Evolutionary conservation across 1,140 invertebrate genomes (phyloP).

Genomic region (Ceratosolen solmsi): DNA sequence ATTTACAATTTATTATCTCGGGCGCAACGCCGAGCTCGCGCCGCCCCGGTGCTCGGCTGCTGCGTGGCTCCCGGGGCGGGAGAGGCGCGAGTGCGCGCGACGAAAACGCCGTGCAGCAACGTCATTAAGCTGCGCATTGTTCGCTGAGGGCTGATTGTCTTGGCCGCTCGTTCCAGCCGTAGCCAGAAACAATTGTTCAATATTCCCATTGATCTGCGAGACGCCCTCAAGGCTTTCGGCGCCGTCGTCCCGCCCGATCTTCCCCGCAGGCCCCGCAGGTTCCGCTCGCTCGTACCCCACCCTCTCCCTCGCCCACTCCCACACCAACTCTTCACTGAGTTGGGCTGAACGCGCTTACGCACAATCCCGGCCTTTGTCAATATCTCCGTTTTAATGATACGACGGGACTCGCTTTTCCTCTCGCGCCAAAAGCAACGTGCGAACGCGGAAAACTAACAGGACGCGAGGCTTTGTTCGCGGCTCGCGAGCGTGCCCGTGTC

Average conservation of each 20-base stretch:
- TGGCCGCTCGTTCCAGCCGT: conserved; percentile 71
- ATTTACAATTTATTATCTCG: too few species aligned
- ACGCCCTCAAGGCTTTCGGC: conserved; percentile 63
- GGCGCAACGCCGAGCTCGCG: too few species aligned
- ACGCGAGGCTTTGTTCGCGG: not conserved
- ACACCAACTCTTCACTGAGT: not conserved
- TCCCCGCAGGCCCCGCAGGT: conserved; percentile 64
- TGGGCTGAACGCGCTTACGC: not conserved
- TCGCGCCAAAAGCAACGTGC: conserved; percentile 12
- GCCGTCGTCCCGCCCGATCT: conserved; percentile 54
- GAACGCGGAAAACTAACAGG: conserved; percentile 13
- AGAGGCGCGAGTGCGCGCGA: conserved; percentile 54
- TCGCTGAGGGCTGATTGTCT: conserved; percentile 72
- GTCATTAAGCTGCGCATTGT: conserved; percentile 74
- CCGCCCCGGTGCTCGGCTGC: too few species aligned
- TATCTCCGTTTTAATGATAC: conserved; percentile 74
- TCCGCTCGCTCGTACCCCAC: conserved; percentile 53
- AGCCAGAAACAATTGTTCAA: conserved; percentile 74
- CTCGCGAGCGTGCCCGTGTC: conserved; percentile 13
- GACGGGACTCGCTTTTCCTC: conserved; percentile 57
- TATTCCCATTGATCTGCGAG: conserved; percentile 74
- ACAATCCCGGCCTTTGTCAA: conserved; percentile 66
- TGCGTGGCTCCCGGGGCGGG: conserved; percentile 16
- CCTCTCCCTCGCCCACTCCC: not conserved
- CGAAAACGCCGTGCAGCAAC: conserved; percentile 67